Conservation (phyloP, 2,797 vertebrate genomes). For the Ctenopoma kingsleyae region DNA sequence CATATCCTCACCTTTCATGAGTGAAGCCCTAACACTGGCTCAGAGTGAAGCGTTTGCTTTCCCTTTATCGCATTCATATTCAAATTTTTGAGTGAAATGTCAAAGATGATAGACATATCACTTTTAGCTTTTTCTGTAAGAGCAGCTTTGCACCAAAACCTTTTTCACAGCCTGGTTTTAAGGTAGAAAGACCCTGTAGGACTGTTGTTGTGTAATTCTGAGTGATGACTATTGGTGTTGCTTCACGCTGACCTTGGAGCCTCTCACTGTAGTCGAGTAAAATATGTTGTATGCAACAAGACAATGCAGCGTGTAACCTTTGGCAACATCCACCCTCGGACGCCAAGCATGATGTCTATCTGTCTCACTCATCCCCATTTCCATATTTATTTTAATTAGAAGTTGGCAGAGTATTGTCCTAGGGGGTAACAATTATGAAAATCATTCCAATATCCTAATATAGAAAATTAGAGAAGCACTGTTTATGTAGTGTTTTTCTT, state of each 20-base stretch:
- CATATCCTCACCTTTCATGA: conserved; percentile 50
- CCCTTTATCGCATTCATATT: conserved; percentile 66
- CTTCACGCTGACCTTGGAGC: conserved; percentile 6
- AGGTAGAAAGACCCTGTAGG: conserved; percentile 9
- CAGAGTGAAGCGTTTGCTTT: conserved; percentile 7
- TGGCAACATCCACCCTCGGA: conserved; percentile 37
- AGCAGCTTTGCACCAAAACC: conserved; percentile 15
- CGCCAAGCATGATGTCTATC: conserved; percentile 56
- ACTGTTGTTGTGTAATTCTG: conserved; percentile 17
- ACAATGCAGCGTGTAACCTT: conserved; percentile 41
- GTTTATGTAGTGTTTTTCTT: conserved; percentile 61
- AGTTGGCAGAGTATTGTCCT: conserved; percentile 60
- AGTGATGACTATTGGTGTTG: conserved; percentile 24
- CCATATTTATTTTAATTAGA: conserved; percentile 78
- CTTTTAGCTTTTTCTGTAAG: conserved; percentile 27
- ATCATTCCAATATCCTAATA: conserved; percentile 57
- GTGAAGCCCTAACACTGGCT: conserved; percentile 39
- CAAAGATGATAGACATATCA: conserved; percentile 59
- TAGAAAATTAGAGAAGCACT: conserved; percentile 67
- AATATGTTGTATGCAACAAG: conserved; percentile 22
- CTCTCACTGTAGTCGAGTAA: background rate
- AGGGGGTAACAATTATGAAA: conserved; percentile 68
- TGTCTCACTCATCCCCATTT: conserved; percentile 47
- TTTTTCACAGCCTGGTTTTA: conserved; percentile 30
- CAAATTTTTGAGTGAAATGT: conserved; percentile 64